Base-by-base conservation (phyloP, 2,888 invertebrate genomes). In the Heliconius charithonia region DNA sequence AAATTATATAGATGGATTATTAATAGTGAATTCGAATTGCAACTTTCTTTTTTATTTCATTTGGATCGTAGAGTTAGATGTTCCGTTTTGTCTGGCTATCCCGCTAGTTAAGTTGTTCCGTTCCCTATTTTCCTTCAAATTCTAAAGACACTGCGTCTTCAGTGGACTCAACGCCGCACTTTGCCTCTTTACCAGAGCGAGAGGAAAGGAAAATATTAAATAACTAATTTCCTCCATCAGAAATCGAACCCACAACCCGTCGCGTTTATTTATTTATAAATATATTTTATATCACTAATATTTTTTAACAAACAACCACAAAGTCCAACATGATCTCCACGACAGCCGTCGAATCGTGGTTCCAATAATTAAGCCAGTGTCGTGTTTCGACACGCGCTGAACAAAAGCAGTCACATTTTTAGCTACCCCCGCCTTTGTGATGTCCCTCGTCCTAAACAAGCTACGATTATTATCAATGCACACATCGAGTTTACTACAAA, bases 331-430 rank as follows among this genome's bases (percentile, higher is more conserved):
- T 63, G 65, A 79, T 77, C 74, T 79, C 67, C 77, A 80, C 66
- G 73, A 75, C 80, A 79, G 75, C 77, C 62, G 78, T 67, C 77
- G 78, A 75, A 86, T 88, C 86, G 90, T 90, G 91, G 92, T 87
- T 86, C 62, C 69, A 72, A 69, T 85, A 82, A 84, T 84, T 84
- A 83, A 85, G 83, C 82, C 85, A 87, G 94, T 91, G 89, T 94
- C 91, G 85, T 86, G 85, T 94, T 93, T 87, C 94, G 87, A 85
- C 91, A 90, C 90, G 90, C 90, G 89, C 84, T 89, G 83, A 84
- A 89, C 89, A 90, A 89, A 89, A 89, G 51, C 89, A 86, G 85
- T 86, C 85, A 82, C 84, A 85, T 87, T 89, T 88, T 84, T 86
- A 85, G 89, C 78, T 87, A 84, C 89, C 90, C 90, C 86, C 84